phyloP scores from a whole-genome alignment of 2,888 invertebrate genomes.

The Hybos culiciformis region DNA sequence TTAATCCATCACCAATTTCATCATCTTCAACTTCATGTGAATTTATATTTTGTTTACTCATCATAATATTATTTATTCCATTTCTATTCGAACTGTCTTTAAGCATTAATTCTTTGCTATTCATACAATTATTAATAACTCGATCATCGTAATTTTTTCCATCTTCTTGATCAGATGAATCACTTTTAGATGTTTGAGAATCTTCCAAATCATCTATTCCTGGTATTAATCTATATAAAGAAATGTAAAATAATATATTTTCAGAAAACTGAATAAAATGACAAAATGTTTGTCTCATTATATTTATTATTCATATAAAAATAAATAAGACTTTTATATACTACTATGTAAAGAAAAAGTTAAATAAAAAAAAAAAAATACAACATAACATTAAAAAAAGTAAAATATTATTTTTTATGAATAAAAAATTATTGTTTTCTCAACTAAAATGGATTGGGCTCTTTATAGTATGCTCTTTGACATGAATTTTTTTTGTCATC shows the following conservation, averaged over 20 bases:
- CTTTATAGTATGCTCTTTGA: too few species aligned
- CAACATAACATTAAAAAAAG: too few species aligned
- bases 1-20: slow-evolving; percentile 34
- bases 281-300: too few species aligned
- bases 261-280: neutral
- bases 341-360: too few species aligned
- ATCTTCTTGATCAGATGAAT: slow-evolving; percentile 51
- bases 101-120: too few species aligned
- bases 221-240: slow-evolving; percentile 55
- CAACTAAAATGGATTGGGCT: too few species aligned
- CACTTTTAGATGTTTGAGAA: slow-evolving; percentile 63
- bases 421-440: too few species aligned
- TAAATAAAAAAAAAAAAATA: too few species aligned
- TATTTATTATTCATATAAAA: neutral
- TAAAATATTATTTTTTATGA: too few species aligned
- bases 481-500: too few species aligned
- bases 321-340: too few species aligned
- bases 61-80: slow-evolving; percentile 8
- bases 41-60: slow-evolving; percentile 13
- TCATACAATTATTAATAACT: too few species aligned
- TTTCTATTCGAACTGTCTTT: neutral
- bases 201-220: slow-evolving; percentile 70
- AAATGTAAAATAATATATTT: neutral
- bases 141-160: slow-evolving; percentile 15
- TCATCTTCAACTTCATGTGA: slow-evolving; percentile 35